These are phyloP conservation scores for Cylindroiulus punctatus DNA, from an alignment of 2,888 invertebrate genomes.

Conservation along the genomic window DNA sequence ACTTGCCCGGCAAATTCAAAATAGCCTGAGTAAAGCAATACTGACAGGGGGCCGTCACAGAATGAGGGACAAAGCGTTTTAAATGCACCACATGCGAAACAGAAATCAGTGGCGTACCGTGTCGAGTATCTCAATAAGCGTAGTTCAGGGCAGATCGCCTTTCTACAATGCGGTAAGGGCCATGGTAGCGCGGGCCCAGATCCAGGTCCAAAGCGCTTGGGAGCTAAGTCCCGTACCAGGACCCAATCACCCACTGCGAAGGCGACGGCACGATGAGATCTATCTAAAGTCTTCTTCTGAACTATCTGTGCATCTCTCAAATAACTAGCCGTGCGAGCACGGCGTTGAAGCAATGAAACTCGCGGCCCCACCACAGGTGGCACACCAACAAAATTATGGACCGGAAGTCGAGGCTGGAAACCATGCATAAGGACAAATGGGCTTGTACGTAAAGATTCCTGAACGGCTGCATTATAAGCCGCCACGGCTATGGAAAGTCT, in stretches of 20 bases:
- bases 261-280: too few species aligned
- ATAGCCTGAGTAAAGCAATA: too few species aligned
- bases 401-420: not conserved
- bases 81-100: too few species aligned
- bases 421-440: not conserved
- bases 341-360: too few species aligned
- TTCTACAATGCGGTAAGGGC: not conserved
- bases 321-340: not conserved
- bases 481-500: not conserved
- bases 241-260: not conserved
- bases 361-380: not conserved
- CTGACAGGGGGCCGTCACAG: too few species aligned
- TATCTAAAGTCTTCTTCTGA: not conserved
- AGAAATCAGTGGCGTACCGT: too few species aligned
- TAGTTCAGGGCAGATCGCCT: too few species aligned
- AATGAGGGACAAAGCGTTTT: too few species aligned
- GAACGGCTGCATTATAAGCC: not conserved
- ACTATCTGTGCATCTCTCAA: not conserved
- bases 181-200: not conserved
- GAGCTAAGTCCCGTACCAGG: not conserved
- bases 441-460: not conserved
- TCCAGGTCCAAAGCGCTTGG: not conserved
- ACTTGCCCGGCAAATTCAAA: too few species aligned
- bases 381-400: not conserved
- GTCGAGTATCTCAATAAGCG: too few species aligned